These are phyloP conservation scores for Cygnus atratus DNA, from an alignment of 2,113 vertebrate genomes.

Conservation along the genomic window DNA sequence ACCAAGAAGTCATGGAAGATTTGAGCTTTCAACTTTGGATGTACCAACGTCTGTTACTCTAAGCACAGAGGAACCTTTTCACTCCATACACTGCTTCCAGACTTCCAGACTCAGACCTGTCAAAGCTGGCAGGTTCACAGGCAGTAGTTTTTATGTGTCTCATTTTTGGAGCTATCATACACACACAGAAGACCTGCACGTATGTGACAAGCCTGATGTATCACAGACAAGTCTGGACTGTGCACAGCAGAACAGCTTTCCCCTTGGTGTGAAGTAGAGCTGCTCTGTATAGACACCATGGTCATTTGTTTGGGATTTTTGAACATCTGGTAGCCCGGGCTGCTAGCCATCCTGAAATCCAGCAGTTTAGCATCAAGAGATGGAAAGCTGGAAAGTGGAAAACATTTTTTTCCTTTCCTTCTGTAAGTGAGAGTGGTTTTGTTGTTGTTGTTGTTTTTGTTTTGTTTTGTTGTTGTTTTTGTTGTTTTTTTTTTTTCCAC, in stretches of 20 bases:
- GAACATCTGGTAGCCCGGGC: neutral
- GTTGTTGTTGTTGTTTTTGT: neutral
- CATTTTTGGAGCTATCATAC: neutral
- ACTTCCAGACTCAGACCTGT: constrained; percentile 55
- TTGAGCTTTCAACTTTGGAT: neutral
- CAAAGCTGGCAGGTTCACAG: constrained; percentile 45
- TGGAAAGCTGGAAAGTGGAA: neutral
- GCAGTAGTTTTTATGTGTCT: constrained; percentile 31
- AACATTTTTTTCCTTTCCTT: neutral
- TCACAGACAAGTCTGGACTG: neutral
- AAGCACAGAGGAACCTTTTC: constrained; percentile 15
- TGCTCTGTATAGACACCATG: neutral
- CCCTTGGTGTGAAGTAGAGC: neutral
- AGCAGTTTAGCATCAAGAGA: neutral
- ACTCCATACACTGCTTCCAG: neutral
- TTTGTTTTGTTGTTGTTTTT: too few relatives aligned
- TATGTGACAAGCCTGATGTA: neutral
- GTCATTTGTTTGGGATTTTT: constrained; percentile 26
- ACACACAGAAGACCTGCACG: neutral
- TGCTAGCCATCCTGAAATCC: neutral
- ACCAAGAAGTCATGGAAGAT: constrained; percentile 38
- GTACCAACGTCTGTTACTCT: neutral
- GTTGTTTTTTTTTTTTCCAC: neutral
- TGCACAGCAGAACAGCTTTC: neutral
- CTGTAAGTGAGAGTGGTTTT: neutral